A percentile compares a stretch with the other conserved stretches of the same genome.
Evolutionary conservation across 2,888 invertebrate species (phyloP).

Genomic region (Phlogophora meticulosa): DNA sequence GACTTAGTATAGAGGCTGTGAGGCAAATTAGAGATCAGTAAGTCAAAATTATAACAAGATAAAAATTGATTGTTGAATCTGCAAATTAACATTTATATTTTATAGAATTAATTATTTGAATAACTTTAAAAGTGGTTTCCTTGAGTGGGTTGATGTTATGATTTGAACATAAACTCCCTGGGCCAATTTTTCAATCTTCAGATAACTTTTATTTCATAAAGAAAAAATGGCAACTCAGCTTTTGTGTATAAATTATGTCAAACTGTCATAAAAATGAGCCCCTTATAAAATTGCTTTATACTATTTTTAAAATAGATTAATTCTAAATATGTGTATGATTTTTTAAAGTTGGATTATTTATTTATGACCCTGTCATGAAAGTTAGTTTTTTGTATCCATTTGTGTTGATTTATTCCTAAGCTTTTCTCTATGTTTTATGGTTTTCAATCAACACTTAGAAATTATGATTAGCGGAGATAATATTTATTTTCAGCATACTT

Average conservation of each 20-base stretch:
- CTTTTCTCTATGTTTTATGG: background rate
- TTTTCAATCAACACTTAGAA: background rate
- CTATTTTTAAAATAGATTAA: background rate
- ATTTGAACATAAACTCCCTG: background rate
- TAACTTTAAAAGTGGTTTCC: background rate
- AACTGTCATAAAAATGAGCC: no score
- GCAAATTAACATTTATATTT: no score
- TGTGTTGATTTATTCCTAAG: background rate
- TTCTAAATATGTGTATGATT: background rate
- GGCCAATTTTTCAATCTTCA: no score
- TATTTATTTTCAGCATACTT: conserved; percentile 21
- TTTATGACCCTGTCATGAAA: background rate
- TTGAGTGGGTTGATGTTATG: background rate
- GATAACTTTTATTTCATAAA: no score
- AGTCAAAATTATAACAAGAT: no score
- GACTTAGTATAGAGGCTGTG: no score
- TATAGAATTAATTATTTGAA: no score
- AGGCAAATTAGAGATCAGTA: no score
- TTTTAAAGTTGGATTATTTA: conserved; percentile 2
- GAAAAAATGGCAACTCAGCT: no score
- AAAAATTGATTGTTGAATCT: no score
- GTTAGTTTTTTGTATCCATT: background rate
- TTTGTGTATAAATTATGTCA: no score
- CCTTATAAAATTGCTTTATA: no score
- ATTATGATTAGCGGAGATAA: background rate